Percentiles rank a stretch among this genome's conserved stretches.
These are phyloP conservation scores for Helicorthomorpha holstii DNA, from an alignment of 1,140 invertebrate species.

Conservation along the genomic window DNA sequence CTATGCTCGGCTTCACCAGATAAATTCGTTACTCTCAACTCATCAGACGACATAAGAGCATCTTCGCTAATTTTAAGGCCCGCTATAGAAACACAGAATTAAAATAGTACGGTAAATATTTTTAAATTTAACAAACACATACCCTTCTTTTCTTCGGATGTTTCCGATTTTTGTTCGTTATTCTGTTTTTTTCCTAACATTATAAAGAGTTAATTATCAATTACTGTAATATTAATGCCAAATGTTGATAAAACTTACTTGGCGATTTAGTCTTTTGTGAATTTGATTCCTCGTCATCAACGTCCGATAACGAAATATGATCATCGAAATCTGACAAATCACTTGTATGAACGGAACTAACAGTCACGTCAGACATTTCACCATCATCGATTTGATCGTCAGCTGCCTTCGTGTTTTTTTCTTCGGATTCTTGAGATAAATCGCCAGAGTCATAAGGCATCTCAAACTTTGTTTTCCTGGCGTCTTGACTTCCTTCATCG, in stretches of 20 bases:
- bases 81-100: too few relatives aligned
- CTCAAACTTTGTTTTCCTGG: background rate
- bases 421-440: background rate
- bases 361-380: conserved; percentile 21
- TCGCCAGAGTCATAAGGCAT: too few relatives aligned
- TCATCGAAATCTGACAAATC: conserved; percentile 30
- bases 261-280: background rate
- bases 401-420: too few relatives aligned
- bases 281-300: background rate
- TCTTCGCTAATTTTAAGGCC: too few relatives aligned
- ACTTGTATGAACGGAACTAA: conserved; percentile 31
- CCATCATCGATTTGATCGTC: too few relatives aligned
- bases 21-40: too few relatives aligned
- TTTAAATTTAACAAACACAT: background rate
- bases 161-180: background rate
- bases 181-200: background rate
- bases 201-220: too few relatives aligned
- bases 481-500: background rate
- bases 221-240: too few relatives aligned
- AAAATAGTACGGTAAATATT: too few relatives aligned
- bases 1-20: too few relatives aligned
- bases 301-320: conserved; percentile 20
- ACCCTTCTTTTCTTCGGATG: background rate
- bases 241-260: too few relatives aligned
- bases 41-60: too few relatives aligned